Conservation (phyloP, 2,797 vertebrate species). For the Odontamblyopus lacepedii region DNA sequence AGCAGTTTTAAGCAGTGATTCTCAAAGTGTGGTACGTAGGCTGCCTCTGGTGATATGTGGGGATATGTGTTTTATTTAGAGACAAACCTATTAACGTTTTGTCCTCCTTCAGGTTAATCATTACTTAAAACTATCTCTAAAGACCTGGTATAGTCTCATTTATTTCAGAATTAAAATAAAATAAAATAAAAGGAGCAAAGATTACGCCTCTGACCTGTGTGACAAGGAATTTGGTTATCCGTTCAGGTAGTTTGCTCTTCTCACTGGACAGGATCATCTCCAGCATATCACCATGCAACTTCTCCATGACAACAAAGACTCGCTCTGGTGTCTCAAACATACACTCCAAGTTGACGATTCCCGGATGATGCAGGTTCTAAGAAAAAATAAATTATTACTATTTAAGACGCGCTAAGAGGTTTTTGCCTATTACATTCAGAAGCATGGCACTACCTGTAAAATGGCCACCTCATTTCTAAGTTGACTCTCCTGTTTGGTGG, state of each 20-base stretch:
- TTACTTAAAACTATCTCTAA: too few species aligned
- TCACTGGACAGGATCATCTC: conserved; percentile 98
- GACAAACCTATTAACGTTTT: too few species aligned
- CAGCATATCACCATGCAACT: conserved; percentile 97
- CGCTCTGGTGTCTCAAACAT: conserved; percentile 98
- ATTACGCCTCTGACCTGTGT: conserved; percentile 84
- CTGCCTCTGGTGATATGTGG: too few species aligned
- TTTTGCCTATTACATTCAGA: not conserved
- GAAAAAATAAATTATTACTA: not conserved
- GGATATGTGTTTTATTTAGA: too few species aligned
- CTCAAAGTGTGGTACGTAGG: too few species aligned
- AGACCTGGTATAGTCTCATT: too few species aligned
- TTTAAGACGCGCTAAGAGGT: not conserved
- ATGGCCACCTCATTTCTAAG: conserved; percentile 98
- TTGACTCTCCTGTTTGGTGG: conserved; percentile 98
- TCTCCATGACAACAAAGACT: conserved; percentile 98
- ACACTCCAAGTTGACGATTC: conserved; percentile 97
- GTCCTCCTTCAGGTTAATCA: too few species aligned
- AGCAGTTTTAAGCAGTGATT: too few species aligned
- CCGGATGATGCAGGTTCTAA: conserved; percentile 97
- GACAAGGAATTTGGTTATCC: conserved; percentile 96
- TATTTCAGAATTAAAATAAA: too few species aligned
- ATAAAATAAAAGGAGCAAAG: not conserved
- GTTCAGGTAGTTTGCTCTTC: conserved; percentile 94
- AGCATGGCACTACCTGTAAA: conserved; percentile 84